Conservation (phyloP, 2,888 invertebrate species). For the Agriopis aurantiaria region DNA sequence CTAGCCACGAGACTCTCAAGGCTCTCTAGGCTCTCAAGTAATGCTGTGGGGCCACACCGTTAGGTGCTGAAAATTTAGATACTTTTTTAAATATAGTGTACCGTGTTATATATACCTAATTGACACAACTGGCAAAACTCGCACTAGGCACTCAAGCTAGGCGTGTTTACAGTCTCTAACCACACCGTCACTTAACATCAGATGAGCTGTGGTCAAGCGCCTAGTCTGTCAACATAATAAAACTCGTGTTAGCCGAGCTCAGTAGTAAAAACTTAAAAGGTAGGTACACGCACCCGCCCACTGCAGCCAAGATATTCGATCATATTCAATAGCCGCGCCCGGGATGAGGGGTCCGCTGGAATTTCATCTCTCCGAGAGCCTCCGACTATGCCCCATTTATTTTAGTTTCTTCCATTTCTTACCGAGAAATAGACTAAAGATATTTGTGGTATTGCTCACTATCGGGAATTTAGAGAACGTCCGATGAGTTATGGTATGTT, state of each 20-base stretch:
- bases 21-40: too few species aligned
- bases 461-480: slow-evolving; percentile 44
- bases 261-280: slow-evolving; percentile 34
- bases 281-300: slow-evolving; percentile 17
- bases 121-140: too few species aligned
- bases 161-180: too few species aligned
- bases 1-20: too few species aligned
- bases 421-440: slow-evolving; percentile 68
- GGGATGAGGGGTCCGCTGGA: slow-evolving; percentile 61
- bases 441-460: slow-evolving; percentile 58
- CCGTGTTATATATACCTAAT: too few species aligned
- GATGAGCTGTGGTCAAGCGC: too few species aligned
- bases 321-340: slow-evolving; percentile 62
- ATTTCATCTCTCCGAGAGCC: slow-evolving; percentile 79
- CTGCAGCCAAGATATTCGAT: slow-evolving; percentile 65
- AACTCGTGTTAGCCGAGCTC: not conserved
- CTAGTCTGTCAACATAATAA: too few species aligned
- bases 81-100: too few species aligned
- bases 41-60: too few species aligned
- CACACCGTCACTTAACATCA: too few species aligned
- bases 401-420: slow-evolving; percentile 76
- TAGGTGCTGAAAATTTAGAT: too few species aligned
- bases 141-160: too few species aligned
- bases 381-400: slow-evolving; percentile 78
- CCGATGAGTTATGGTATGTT: slow-evolving; percentile 28